These are phyloP conservation scores for Coracopsis vasa DNA, from an alignment of 2,113 vertebrate species.

Conservation along the genomic window DNA sequence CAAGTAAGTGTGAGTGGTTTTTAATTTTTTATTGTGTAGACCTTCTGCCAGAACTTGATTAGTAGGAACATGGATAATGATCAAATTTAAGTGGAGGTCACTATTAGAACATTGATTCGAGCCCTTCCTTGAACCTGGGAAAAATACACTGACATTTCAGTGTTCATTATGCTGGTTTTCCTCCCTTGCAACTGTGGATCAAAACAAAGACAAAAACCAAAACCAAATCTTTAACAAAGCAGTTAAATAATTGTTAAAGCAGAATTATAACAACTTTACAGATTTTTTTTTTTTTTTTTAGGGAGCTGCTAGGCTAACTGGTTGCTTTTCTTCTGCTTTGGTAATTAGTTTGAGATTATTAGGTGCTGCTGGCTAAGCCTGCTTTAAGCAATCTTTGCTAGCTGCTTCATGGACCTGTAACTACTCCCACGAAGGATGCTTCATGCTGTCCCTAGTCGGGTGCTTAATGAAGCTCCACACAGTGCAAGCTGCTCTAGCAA, in stretches of 20 bases:
- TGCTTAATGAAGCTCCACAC: not conserved
- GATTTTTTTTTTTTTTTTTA: not conserved
- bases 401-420: not conserved
- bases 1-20: constrained; percentile 79
- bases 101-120: not conserved
- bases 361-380: not conserved
- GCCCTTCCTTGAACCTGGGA: not conserved
- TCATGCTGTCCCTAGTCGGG: not conserved
- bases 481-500: not conserved
- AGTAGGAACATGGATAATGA: not conserved
- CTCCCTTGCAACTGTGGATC: not conserved
- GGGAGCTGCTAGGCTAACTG: not conserved
- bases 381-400: not conserved
- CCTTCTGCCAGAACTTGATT: not conserved
- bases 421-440: not conserved
- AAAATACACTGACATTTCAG: not conserved
- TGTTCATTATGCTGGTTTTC: not conserved
- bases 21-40: not conserved
- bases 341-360: not conserved
- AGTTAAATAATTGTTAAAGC: not conserved
- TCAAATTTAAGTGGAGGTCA: not conserved
- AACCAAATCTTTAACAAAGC: not conserved
- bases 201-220: not conserved
- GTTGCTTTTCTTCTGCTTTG: not conserved
- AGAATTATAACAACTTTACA: not conserved